phyloP scores from a whole-genome alignment of 37 sponge, comb jelly and placozoan species.

The Agelas oroides region DNA sequence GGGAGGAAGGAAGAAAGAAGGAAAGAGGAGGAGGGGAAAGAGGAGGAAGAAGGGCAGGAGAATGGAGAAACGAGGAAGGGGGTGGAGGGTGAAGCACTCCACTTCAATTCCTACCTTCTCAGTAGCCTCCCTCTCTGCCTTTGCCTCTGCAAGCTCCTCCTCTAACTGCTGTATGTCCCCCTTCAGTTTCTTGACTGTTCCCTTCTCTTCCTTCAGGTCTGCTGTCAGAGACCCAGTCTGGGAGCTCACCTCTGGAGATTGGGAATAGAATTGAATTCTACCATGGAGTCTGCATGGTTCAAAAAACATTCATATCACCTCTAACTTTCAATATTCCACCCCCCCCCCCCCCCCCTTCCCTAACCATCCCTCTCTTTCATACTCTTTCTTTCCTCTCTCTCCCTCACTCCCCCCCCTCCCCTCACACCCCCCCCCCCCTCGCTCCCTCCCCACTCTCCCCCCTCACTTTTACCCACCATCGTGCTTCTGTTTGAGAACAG shows the following conservation, averaged over 20 bases:
- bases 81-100: too few species aligned
- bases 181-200: slow-evolving; percentile 51
- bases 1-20: neutral
- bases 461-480: slow-evolving; percentile 52
- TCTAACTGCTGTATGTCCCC: slow-evolving; percentile 61
- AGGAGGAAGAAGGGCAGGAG: neutral
- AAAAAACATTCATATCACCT: too few species aligned
- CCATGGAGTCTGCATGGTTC: neutral
- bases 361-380: neutral
- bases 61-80: too few species aligned
- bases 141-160: slow-evolving; percentile 79
- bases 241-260: slow-evolving; percentile 46
- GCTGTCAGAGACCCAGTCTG: slow-evolving; percentile 20
- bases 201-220: slow-evolving; percentile 69
- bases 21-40: too few species aligned
- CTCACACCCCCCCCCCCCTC: neutral
- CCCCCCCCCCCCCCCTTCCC: neutral
- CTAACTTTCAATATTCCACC: too few species aligned
- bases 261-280: neutral
- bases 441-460: too few species aligned
- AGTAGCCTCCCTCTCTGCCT: slow-evolving; percentile 77
- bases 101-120: slow-evolving; percentile 72
- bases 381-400: neutral
- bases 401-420: neutral
- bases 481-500: slow-evolving; percentile 48